These are phyloP conservation scores for Eutolmus rufibarbis DNA, from an alignment of 2,888 invertebrate genomes.

Conservation along the genomic window DNA sequence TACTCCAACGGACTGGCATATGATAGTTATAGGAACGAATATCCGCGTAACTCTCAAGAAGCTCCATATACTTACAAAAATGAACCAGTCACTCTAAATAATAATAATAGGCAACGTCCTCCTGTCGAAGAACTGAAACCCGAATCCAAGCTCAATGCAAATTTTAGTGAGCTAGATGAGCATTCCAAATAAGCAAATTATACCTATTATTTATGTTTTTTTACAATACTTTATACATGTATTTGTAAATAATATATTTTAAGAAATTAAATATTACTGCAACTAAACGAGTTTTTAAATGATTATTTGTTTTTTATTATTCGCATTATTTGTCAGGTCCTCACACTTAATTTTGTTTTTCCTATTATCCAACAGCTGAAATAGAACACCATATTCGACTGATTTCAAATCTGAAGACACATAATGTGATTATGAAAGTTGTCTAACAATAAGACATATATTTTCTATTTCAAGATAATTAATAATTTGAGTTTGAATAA, in stretches of 20 bases:
- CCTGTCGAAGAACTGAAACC: not conserved
- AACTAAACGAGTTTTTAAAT: not conserved
- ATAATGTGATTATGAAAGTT: no score
- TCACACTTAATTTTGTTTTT: no score
- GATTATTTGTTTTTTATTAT: not conserved
- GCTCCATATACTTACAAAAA: not conserved
- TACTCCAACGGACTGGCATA: constrained; percentile 38
- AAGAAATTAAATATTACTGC: not conserved
- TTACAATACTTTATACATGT: not conserved
- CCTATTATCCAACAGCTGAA: no score
- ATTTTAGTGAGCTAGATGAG: constrained; percentile 42
- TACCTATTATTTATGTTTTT: not conserved
- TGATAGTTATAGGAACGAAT: constrained; percentile 43
- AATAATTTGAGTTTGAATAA: no score
- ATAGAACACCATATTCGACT: no score
- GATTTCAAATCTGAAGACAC: no score
- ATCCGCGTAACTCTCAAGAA: constrained; percentile 24
- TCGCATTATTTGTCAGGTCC: no score
- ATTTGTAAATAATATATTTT: not conserved
- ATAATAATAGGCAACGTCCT: not conserved
- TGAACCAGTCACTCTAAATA: not conserved
- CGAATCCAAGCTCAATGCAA: constrained; percentile 37
- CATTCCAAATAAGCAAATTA: constrained; percentile 36
- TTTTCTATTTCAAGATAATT: no score
- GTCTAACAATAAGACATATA: no score